Evolutionary conservation across 2,113 vertebrate genomes (phyloP).

Genomic region (Leiothrix lutea): DNA sequence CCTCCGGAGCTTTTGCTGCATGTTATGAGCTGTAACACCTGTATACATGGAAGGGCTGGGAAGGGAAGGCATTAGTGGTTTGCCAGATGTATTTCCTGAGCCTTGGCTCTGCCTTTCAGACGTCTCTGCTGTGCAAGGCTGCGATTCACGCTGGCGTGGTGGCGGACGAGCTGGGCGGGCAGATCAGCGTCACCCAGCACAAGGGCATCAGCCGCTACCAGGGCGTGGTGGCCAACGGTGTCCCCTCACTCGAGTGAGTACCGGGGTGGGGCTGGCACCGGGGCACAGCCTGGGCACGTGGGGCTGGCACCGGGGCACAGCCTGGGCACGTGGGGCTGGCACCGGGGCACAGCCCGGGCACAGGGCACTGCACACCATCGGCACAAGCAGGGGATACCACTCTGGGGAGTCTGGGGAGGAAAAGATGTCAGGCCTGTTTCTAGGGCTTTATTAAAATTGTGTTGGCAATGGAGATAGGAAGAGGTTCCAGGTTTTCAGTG

Average conservation of each 20-base stretch:
- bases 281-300: neutral
- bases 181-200: conserved; percentile 75
- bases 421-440: neutral
- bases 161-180: conserved; percentile 81
- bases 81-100: neutral
- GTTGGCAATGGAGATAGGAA: neutral
- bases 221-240: conserved; percentile 77
- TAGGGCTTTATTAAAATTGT: neutral
- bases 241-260: conserved; percentile 83
- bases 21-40: neutral
- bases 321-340: neutral
- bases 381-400: neutral
- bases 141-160: conserved; percentile 85
- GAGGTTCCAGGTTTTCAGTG: neutral
- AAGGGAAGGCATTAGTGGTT: neutral
- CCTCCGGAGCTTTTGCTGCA: neutral
- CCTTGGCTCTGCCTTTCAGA: conserved; percentile 73
- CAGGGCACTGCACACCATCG: neutral
- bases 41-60: neutral
- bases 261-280: neutral
- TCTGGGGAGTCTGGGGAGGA: neutral
- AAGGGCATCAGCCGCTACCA: conserved; percentile 80
- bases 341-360: neutral
- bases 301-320: neutral
- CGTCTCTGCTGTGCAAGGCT: conserved; percentile 85